phyloP scores from a whole-genome alignment of 2,888 invertebrate genomes.

The Mellilla xanthometata region DNA sequence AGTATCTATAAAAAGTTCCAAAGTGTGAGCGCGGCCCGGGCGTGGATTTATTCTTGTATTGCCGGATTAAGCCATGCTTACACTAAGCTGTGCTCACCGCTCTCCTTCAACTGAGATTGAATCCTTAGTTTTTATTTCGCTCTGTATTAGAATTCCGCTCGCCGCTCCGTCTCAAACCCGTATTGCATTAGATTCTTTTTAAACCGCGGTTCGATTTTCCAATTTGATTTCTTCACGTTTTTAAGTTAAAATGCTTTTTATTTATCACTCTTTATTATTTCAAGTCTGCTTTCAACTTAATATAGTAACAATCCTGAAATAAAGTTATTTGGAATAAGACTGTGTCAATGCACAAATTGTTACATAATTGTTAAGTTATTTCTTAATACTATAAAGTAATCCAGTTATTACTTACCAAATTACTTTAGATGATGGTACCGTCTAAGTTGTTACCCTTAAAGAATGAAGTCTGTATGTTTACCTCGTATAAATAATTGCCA shows the following conservation, averaged over 20 bases:
- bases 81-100: slow-evolving; percentile 43
- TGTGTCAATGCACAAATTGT: too few relatives aligned
- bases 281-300: too few relatives aligned
- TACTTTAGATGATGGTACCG: too few relatives aligned
- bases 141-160: slow-evolving; percentile 39
- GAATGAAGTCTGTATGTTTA: too few relatives aligned
- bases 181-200: slow-evolving; percentile 23
- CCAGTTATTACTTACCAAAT: too few relatives aligned
- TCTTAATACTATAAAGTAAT: too few relatives aligned
- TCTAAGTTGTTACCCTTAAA: too few relatives aligned
- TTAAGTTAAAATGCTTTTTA: neutral
- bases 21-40: slow-evolving; percentile 39
- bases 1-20: slow-evolving; percentile 39
- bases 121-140: slow-evolving; percentile 54
- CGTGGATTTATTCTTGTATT: slow-evolving; percentile 49
- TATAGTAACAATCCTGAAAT: too few relatives aligned
- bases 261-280: too few relatives aligned
- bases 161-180: slow-evolving; percentile 25
- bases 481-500: too few relatives aligned
- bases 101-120: slow-evolving; percentile 44
- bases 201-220: slow-evolving; percentile 26
- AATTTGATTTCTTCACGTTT: slow-evolving; percentile 18
- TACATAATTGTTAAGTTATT: too few relatives aligned
- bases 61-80: slow-evolving; percentile 46
- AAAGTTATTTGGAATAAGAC: too few relatives aligned